Conservation (phyloP, 2,113 vertebrate species). For the Cervus canadensis region DNA sequence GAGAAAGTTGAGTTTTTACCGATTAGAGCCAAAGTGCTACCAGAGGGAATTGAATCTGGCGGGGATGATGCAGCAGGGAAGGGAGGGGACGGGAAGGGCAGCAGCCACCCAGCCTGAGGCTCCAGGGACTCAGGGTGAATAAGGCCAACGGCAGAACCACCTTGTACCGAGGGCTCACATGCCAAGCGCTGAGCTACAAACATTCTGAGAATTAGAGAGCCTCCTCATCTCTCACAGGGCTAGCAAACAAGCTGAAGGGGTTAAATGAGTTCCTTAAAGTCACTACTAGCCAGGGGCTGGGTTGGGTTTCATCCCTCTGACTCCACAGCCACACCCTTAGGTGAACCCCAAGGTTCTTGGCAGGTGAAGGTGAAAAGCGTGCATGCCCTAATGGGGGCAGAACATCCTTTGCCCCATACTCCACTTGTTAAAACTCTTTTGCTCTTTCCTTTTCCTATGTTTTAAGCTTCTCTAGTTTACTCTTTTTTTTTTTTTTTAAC, state of each 20-base stretch:
- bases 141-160: background rate
- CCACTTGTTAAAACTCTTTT: background rate
- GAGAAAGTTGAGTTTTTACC: background rate
- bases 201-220: background rate
- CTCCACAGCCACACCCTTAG: background rate
- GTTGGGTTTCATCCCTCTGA: background rate
- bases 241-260: background rate
- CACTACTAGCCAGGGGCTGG: background rate
- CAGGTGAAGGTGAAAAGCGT: too few species aligned
- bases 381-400: background rate
- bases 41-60: background rate
- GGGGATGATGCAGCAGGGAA: background rate
- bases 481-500: background rate
- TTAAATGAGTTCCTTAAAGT: background rate
- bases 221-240: background rate
- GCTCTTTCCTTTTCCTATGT: background rate
- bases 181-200: accelerated
- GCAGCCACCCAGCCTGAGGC: background rate
- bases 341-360: background rate
- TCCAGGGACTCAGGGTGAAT: background rate
- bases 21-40: background rate
- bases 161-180: background rate
- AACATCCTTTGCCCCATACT: too few species aligned
- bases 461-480: background rate
- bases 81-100: background rate